These are phyloP conservation scores for Galaxea fascicularis DNA, from an alignment of 92 coral and sea anemone species.

Conservation along the genomic window DNA sequence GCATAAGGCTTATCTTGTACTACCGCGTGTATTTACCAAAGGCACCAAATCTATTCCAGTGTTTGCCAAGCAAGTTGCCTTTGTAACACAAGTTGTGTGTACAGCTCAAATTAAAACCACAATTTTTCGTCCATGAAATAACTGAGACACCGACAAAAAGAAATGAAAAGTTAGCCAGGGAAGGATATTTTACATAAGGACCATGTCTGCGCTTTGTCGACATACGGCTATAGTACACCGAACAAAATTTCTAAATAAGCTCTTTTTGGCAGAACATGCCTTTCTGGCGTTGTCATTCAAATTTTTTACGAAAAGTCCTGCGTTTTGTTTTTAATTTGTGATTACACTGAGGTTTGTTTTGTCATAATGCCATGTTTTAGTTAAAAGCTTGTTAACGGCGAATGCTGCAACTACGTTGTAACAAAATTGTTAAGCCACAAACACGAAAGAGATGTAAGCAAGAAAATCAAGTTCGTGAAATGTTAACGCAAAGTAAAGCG, in stretches of 20 bases:
- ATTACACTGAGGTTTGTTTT: neutral
- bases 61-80: conserved; percentile 11
- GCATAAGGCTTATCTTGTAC: conserved; percentile 16
- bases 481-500: neutral
- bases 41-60: conserved; percentile 10
- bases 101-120: neutral
- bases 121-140: conserved; percentile 6
- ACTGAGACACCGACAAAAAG: conserved; percentile 1
- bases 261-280: no score
- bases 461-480: conserved; percentile 8
- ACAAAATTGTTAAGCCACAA: no score
- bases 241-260: no score
- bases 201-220: neutral
- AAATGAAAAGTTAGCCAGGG: neutral
- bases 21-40: conserved; percentile 19
- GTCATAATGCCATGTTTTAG: neutral
- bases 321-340: neutral
- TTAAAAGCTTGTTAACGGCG: neutral
- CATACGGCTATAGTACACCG: no score
- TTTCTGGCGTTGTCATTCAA: neutral
- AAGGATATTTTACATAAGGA: neutral
- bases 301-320: neutral
- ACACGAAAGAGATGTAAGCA: no score
- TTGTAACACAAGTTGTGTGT: conserved; percentile 14
- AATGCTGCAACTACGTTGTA: no score